Base-by-base conservation (phyloP, 2,888 invertebrate genomes). In the Meiosimyza platycephala region DNA sequence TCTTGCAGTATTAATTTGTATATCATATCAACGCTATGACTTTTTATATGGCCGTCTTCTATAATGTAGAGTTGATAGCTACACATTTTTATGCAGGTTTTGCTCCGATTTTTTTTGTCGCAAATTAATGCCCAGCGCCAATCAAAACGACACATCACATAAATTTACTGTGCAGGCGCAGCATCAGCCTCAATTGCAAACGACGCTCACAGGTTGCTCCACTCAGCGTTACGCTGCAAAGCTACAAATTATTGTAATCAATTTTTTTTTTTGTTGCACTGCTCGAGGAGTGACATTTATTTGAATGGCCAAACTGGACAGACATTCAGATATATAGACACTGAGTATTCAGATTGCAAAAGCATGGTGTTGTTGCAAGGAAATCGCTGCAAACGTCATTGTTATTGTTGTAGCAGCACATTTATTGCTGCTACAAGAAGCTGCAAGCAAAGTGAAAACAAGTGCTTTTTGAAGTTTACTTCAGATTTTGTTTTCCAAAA, bases 91-190 rank as follows among this genome's bases (percentile, higher is more conserved):
- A 16, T 16, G 33, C 33, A 18, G 52, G 51, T 11, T 47, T 47
- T 52, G 62, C 69, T 63, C 22, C 50, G 52, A 57, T 66, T 74
- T 72, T 71, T 40, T 73, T 75, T 77, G 70, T 65, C 63, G 73
- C 73, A 74, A 77, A 83, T 82, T 81, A 83, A 84, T 83, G 84
- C 81, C 77, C 80, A 81, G 80, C 81, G 83, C 84, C 83, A 83
- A 83, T 81, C 79, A 78, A 76, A 78, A 80, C 81, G 84, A 83
- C 84, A 83, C 82, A 80, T 84, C 81, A 80, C 80, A 84, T 83
- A 84, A 84, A 83, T 84, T 80, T 71, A 48, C 40, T 55, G 80
- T 71, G 76, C 81, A 73, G 81, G 78, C 77, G 80, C 83, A 79
- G 82, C 81, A 81, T 77, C 80, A 82, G 81, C 81, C 78, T 81